These are phyloP conservation scores for Rhabdophis nuchalis DNA, from an alignment of 2,797 vertebrate species.

Conservation along the genomic window DNA sequence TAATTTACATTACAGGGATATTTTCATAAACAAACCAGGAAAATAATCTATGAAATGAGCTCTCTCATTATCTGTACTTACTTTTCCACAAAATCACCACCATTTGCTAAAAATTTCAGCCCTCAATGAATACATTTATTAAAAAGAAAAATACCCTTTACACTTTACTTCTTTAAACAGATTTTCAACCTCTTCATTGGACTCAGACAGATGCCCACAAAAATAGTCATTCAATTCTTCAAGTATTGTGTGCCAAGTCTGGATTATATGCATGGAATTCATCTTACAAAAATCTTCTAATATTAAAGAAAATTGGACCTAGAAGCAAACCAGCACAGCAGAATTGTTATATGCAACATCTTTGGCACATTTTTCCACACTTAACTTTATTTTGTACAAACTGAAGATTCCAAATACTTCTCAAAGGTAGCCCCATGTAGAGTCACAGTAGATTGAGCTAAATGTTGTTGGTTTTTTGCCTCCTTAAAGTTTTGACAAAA, in stretches of 20 bases:
- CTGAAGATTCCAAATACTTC: neutral
- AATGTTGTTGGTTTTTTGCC: neutral
- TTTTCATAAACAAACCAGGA: neutral
- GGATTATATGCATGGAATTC: neutral
- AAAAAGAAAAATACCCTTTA: neutral
- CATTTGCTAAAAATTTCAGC: neutral
- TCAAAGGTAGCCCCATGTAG: neutral
- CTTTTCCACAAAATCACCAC: neutral
- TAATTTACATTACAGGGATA: neutral
- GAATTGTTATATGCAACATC: neutral
- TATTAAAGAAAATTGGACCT: neutral
- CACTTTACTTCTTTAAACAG: neutral
- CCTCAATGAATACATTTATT: neutral
- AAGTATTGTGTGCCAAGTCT: neutral
- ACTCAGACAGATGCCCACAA: neutral
- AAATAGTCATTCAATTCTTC: neutral
- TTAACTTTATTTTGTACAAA: neutral
- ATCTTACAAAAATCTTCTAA: neutral
- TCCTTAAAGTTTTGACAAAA: neutral
- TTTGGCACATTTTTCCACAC: neutral
- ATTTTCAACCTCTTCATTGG: neutral
- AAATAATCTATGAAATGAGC: neutral
- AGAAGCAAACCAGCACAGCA: neutral
- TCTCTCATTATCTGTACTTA: neutral
- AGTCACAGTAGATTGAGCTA: neutral